Base-by-base conservation (phyloP, 2,113 vertebrate genomes). In the Physeter macrocephalus region DNA sequence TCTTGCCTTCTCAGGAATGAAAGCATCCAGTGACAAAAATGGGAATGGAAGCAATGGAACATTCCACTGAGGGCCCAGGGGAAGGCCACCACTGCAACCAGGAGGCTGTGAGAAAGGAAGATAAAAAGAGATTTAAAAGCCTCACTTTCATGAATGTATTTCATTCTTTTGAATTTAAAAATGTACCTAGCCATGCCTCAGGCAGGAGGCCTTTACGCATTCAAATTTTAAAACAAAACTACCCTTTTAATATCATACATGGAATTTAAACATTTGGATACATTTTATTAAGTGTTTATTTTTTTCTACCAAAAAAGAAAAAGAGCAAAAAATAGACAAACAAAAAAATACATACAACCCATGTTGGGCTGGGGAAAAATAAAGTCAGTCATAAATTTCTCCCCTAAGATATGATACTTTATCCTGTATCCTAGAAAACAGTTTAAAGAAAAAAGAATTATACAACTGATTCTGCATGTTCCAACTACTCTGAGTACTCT, bases 371-470 rank as follows among this genome's bases (percentile, higher is more conserved):
- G 78, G 80, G 66, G 41, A 49, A 34, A 96, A 95, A 94, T 96
- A 87, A 69, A 67, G 43, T 90, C 80, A 97, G 74, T 84, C 87
- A 85, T 88, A 57, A 31, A 96, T 96, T 97, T 92, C 95, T 97
- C 78, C 61, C 54, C 96, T 97, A 98, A 92, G 39, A 95, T 98
- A 72, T 94, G 36, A 13, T 81, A 71, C 29, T 98, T 88, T 77
- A 34, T 84, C 98, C 96, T 97, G 96, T 96, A 94, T 96, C 89
- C 97, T 97, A 98, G 90, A 98, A 98, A 80, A 98, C 96, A 92
- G 91, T 46, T 85, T 77, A 75, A 94, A 18, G 13, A 75, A 81
- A 87, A 80, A 91, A 52, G 92, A 96, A 89, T 83, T 95, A 97
- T 95, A 97, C 98, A 59, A 98, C 95, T 95, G 93, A 97, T 97